phyloP scores from a whole-genome alignment of 2,113 vertebrate genomes.

The Pyxicephalus adspersus region DNA sequence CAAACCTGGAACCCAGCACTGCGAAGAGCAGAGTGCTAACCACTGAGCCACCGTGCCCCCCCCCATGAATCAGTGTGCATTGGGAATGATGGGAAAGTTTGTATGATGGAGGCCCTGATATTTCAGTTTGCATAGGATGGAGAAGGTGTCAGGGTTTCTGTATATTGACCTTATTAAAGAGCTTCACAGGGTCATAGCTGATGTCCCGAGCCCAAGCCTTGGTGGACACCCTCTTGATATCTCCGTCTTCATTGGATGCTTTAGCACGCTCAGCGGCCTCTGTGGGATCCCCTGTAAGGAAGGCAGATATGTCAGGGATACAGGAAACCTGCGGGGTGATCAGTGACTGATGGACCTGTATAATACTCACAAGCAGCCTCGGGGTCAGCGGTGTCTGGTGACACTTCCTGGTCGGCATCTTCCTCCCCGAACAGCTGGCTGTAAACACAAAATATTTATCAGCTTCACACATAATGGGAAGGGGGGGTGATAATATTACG shows the following conservation, averaged over 20 bases:
- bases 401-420: conserved; percentile 97
- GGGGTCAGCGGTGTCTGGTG: conserved; percentile 95
- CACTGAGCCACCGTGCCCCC: too few relatives aligned
- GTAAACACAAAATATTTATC: conserved; percentile 16
- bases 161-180: conserved; percentile 94
- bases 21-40: too few relatives aligned
- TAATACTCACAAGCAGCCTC: conserved; percentile 91
- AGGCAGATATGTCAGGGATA: neutral
- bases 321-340: neutral
- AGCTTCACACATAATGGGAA: neutral
- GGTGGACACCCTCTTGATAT: conserved; percentile 93
- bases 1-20: too few relatives aligned
- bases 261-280: conserved; percentile 86
- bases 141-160: too few relatives aligned
- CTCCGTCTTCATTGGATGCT: conserved; percentile 90
- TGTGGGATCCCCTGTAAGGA: conserved; percentile 84
- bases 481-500: too few relatives aligned
- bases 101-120: too few relatives aligned
- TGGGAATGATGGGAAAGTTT: too few relatives aligned
- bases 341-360: neutral
- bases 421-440: conserved; percentile 98
- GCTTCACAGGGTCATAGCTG: conserved; percentile 88
- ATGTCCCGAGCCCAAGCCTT: conserved; percentile 96
- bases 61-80: too few relatives aligned
- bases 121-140: too few relatives aligned